These are phyloP conservation scores for Amphiprion clarkii DNA, from an alignment of 2,797 vertebrate genomes.

Conservation along the genomic window DNA sequence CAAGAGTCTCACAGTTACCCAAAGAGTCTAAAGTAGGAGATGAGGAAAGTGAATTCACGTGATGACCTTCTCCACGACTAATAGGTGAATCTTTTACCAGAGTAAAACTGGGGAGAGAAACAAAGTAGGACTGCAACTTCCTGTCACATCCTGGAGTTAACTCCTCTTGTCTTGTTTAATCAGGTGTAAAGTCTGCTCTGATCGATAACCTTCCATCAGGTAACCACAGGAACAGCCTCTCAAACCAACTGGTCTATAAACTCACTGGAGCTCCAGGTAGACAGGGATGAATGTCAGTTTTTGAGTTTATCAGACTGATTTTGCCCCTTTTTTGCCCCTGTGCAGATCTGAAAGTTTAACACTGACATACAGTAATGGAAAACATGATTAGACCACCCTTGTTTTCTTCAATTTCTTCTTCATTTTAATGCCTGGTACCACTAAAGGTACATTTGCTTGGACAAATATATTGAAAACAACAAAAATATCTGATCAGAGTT, in stretches of 20 bases:
- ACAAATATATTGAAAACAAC: too few relatives aligned
- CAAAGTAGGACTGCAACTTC: slow-evolving; percentile 44
- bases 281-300: background rate
- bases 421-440: too few relatives aligned
- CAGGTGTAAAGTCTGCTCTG: slow-evolving; percentile 56
- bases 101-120: slow-evolving; percentile 23
- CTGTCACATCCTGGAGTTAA: slow-evolving; percentile 55
- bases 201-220: slow-evolving; percentile 62
- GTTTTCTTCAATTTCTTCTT: too few relatives aligned
- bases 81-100: slow-evolving; percentile 66
- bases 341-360: too few relatives aligned
- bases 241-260: slow-evolving; percentile 26
- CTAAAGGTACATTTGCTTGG: too few relatives aligned
- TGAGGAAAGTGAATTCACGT: slow-evolving; percentile 42
- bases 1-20: background rate
- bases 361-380: too few relatives aligned
- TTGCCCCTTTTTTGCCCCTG: too few relatives aligned
- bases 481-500: too few relatives aligned
- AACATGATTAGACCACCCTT: too few relatives aligned
- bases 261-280: background rate
- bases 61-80: slow-evolving; percentile 64
- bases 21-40: background rate
- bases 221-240: slow-evolving; percentile 41
- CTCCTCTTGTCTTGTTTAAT: slow-evolving; percentile 76
- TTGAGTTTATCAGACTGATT: too few relatives aligned